Evolutionary conservation across 2,888 invertebrate species (phyloP).

Genomic region (Melieria omissa): DNA sequence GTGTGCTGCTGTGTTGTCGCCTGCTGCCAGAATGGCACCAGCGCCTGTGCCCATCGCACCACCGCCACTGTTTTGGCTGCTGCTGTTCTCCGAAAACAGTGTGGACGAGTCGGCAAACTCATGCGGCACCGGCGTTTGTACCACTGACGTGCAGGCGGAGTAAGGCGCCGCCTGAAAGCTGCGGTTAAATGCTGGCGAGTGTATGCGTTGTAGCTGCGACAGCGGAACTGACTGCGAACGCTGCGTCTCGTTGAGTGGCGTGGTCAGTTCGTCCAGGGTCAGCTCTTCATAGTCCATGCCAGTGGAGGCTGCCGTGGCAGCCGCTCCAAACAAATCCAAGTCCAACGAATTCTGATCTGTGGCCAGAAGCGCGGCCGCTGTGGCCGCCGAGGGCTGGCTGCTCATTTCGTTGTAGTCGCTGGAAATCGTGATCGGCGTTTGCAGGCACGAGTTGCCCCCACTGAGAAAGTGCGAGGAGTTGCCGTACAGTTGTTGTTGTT

Average conservation of each 20-base stretch:
- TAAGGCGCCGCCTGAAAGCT: slow-evolving; percentile 47
- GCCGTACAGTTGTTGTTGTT: slow-evolving; percentile 44
- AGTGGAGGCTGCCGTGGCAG: slow-evolving; percentile 1
- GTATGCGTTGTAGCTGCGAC: slow-evolving; percentile 58
- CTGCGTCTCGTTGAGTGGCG: slow-evolving; percentile 49
- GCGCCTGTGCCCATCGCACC: not conserved
- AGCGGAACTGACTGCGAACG: slow-evolving; percentile 86
- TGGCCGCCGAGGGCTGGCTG: slow-evolving; percentile 38
- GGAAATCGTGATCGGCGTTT: not conserved
- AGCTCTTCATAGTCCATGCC: slow-evolving; percentile 26
- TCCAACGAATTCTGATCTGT: slow-evolving; percentile 62
- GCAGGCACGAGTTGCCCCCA: not conserved
- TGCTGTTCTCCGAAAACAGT: slow-evolving; percentile 59
- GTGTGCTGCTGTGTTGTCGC: not conserved
- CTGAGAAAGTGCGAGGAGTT: not conserved
- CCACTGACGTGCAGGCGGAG: slow-evolving; percentile 74
- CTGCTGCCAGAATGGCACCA: not conserved
- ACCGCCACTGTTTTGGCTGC: slow-evolving; percentile 52
- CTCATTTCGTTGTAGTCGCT: slow-evolving; percentile 23
- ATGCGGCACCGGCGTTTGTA: slow-evolving; percentile 76
- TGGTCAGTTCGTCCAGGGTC: slow-evolving; percentile 39
- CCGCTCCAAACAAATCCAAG: slow-evolving; percentile 57
- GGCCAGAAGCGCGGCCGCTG: slow-evolving; percentile 41
- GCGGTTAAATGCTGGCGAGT: slow-evolving; percentile 59
- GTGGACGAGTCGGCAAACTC: slow-evolving; percentile 78